These are phyloP conservation scores for Perognathus longimembris DNA, from an alignment of 2,113 vertebrate genomes.

Conservation along the genomic window DNA sequence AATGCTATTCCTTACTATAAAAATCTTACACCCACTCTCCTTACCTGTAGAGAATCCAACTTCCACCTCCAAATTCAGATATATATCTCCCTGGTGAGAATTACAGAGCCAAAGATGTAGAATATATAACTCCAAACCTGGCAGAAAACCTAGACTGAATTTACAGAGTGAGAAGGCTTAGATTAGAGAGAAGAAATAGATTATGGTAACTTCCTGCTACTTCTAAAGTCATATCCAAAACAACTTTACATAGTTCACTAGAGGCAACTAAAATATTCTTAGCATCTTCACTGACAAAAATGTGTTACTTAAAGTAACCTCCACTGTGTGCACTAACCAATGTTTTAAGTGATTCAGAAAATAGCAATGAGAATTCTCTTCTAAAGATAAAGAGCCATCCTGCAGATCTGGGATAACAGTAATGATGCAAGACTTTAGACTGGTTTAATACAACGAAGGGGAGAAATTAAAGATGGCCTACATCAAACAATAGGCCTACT, in stretches of 20 bases:
- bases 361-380: neutral
- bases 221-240: conserved; percentile 33
- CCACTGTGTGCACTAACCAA: neutral
- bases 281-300: neutral
- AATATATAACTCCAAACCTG: conserved; percentile 33
- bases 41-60: conserved; percentile 42
- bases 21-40: neutral
- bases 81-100: neutral
- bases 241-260: conserved; percentile 35
- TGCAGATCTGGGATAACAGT: neutral
- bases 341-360: conserved; percentile 6
- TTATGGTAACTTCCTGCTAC: conserved; percentile 48
- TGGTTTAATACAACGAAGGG: neutral
- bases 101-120: neutral
- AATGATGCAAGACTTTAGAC: neutral
- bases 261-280: conserved; percentile 13
- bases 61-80: conserved; percentile 18
- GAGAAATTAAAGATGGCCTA: neutral
- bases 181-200: conserved; percentile 16
- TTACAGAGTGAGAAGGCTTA: conserved; percentile 44
- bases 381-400: neutral
- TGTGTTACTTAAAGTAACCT: conserved; percentile 17
- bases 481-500: neutral
- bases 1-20: conserved; percentile 20
- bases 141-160: conserved; percentile 24